Evolutionary conservation across 1,140 invertebrate genomes (phyloP), one percentile per base, ranked within the genome.

Genomic region (Chymomyza costata): DNA sequence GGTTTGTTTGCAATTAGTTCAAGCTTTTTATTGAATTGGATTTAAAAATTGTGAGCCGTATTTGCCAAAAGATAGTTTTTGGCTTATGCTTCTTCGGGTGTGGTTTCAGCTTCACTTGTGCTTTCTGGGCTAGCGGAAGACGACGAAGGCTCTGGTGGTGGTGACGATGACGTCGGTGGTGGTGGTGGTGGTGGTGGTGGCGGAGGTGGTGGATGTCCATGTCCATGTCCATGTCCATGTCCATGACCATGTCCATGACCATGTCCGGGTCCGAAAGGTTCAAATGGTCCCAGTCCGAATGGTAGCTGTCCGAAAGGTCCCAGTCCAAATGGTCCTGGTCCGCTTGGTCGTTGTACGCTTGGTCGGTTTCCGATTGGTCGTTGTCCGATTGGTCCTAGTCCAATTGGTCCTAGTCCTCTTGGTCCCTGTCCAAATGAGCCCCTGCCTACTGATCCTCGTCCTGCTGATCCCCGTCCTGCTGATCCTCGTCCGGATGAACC

Each of bases 401-500:
- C 32, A 34, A 3, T 3, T 3, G 8, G 3, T 34, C 32, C 32
- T 10, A 3, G 32, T 3, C 32, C 8, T 8, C 6, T 3, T 34
- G 32, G 32, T 34, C 8, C 8, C 8, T 14, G 32, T 3, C 11
- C 32, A 34, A n/a, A n/a, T n/a, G n/a, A n/a, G n/a, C n/a, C n/a
- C n/a, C n/a, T n/a, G n/a, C n/a, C n/a, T n/a, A n/a, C n/a, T n/a
- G n/a, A n/a, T n/a, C n/a, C n/a, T n/a, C n/a, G n/a, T n/a, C n/a
- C n/a, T n/a, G n/a, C n/a, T n/a, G n/a, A n/a, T 5, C 40, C 31
- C 1, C 21, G 6, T 1, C 11, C 47, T 8, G 47, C 17, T 2
- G 32, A 48, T 38, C 56, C 38, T 25, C 14, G 49, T 35, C 30
- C 39, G 19, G 5, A 6, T 7, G 39, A 30, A 19, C 38, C 16